phyloP scores from a whole-genome alignment of 2,888 invertebrate species.

The Macrosiphum euphorbiae region DNA sequence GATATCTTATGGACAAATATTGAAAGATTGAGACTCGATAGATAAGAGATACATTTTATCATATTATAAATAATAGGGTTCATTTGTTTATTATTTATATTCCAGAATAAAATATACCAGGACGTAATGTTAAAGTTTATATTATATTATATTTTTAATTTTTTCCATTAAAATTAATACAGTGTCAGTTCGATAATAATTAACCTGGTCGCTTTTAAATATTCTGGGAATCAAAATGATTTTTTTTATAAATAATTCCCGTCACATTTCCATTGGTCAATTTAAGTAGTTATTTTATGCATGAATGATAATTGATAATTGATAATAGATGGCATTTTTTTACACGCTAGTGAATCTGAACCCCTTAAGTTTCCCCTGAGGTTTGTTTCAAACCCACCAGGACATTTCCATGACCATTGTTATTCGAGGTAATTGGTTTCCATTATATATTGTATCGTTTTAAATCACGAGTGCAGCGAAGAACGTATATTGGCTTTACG shows the following conservation, averaged over 20 bases:
- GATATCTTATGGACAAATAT: background rate
- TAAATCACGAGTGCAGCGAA: background rate
- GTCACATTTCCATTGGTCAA: background rate
- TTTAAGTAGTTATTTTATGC: background rate
- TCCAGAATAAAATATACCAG: background rate
- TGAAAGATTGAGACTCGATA: background rate
- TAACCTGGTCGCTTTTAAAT: background rate
- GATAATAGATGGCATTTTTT: constrained; percentile 11
- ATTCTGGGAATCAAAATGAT: background rate
- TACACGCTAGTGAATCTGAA: no score
- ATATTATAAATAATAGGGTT: background rate
- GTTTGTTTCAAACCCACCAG: background rate
- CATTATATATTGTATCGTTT: background rate
- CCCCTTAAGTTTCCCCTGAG: no score
- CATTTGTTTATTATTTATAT: background rate
- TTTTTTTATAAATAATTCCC: background rate
- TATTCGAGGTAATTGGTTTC: constrained; percentile 9
- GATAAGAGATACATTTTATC: background rate
- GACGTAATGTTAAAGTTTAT: background rate
- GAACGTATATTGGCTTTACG: background rate
- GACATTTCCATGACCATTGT: background rate
- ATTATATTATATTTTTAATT: background rate
- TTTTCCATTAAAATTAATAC: background rate
- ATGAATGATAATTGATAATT: background rate
- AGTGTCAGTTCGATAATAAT: background rate